These are phyloP conservation scores for Epirrita christyi DNA, from an alignment of 2,888 invertebrate genomes.

Conservation along the genomic window DNA sequence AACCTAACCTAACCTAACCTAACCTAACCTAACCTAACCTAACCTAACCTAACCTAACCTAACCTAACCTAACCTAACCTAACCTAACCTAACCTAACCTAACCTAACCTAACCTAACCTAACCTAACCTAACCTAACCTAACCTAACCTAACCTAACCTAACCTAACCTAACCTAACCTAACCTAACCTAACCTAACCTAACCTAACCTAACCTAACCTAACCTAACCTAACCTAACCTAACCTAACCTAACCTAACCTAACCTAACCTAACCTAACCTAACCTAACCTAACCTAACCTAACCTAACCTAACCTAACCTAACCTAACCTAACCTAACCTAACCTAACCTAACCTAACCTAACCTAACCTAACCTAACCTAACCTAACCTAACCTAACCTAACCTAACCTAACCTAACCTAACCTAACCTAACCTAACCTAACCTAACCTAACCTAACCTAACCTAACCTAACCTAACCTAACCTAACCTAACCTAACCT, in stretches of 20 bases:
- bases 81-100: constrained; percentile 23
- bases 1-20: constrained; percentile 23
- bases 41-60: constrained; percentile 23
- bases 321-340: constrained; percentile 23
- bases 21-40: constrained; percentile 23
- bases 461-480: constrained; percentile 23
- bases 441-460: constrained; percentile 23
- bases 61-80: constrained; percentile 23
- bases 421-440: constrained; percentile 23
- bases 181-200: constrained; percentile 23
- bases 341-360: too few relatives aligned
- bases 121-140: constrained; percentile 23
- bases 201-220: constrained; percentile 23
- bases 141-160: constrained; percentile 23
- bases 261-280: constrained; percentile 23
- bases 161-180: constrained; percentile 23
- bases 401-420: constrained; percentile 23
- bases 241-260: constrained; percentile 19
- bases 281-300: constrained; percentile 23
- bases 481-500: constrained; percentile 23
- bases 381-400: constrained; percentile 23
- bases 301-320: constrained; percentile 23
- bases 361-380: too few relatives aligned
- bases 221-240: constrained; percentile 20
- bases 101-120: too few relatives aligned